These are phyloP conservation scores for Aix galericulata DNA, from an alignment of 2,113 vertebrate species.

Conservation along the genomic window DNA sequence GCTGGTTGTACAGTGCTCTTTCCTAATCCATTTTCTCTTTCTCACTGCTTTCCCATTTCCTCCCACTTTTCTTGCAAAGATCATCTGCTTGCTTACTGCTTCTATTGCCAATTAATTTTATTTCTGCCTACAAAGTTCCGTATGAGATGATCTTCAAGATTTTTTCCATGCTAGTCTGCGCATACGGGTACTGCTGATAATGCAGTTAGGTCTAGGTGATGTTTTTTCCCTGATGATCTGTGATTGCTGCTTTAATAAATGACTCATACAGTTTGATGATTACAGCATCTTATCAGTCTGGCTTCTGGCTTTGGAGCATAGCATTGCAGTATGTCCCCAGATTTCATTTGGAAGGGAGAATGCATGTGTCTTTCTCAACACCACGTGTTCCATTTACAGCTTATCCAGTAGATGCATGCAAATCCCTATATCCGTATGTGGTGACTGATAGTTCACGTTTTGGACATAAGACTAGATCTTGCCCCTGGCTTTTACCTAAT, in stretches of 20 bases:
- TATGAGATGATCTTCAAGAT: background rate
- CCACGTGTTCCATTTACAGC: background rate
- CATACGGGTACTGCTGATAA: background rate
- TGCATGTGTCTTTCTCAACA: background rate
- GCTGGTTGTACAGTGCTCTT: background rate
- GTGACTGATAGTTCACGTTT: background rate
- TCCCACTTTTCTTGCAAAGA: background rate
- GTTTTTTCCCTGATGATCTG: background rate
- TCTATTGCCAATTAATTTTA: background rate
- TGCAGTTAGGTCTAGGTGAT: background rate
- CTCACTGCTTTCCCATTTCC: background rate
- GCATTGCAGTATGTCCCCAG: background rate
- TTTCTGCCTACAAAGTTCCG: background rate
- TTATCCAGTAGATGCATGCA: background rate
- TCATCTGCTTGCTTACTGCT: constrained; percentile 21
- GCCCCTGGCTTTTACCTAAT: background rate
- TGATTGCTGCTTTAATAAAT: background rate
- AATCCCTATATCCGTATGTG: background rate
- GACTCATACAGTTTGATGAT: background rate
- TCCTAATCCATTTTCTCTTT: background rate
- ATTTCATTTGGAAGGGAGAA: background rate
- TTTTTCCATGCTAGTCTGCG: background rate
- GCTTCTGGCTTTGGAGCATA: background rate
- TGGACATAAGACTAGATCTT: background rate
- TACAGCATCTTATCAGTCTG: background rate